These are phyloP conservation scores for Brachyhypopomus occidentalis DNA, from an alignment of 2,113 vertebrate genomes.

Conservation along the genomic window DNA sequence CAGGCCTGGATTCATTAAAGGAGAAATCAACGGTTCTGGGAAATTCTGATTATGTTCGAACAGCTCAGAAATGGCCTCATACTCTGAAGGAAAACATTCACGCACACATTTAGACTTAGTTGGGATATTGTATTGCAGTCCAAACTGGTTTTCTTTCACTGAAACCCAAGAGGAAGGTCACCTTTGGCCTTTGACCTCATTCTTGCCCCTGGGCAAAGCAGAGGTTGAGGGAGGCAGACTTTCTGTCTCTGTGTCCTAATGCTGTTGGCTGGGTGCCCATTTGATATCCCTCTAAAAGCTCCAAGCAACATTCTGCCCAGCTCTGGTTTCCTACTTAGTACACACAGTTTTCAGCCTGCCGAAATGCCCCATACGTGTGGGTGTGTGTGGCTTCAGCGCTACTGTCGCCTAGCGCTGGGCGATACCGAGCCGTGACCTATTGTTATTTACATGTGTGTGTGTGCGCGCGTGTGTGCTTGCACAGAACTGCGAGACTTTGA, in stretches of 20 bases:
- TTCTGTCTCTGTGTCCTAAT: conserved; percentile 64
- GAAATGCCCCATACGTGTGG: not conserved
- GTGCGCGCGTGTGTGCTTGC: conserved; percentile 36
- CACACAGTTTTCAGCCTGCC: conserved; percentile 3
- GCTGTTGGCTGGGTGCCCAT: conserved; percentile 51
- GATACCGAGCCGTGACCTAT: not conserved
- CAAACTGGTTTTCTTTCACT: conserved; percentile 66
- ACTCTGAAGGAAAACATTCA: conserved; percentile 35
- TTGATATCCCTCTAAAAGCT: conserved; percentile 39
- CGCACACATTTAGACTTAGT: conserved; percentile 19
- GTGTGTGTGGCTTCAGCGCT: not conserved
- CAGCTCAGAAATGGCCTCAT: not conserved
- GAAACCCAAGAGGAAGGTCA: conserved; percentile 68
- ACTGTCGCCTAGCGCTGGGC: not conserved
- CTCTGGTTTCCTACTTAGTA: conserved; percentile 10
- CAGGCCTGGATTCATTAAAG: conserved; percentile 65
- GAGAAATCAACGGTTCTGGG: conserved; percentile 69
- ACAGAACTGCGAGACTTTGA: conserved; percentile 96
- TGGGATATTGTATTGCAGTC: conserved; percentile 56
- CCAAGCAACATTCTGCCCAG: conserved; percentile 15
- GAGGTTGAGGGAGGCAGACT: conserved; percentile 68
- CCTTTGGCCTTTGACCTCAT: conserved; percentile 70
- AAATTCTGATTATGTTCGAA: conserved; percentile 67
- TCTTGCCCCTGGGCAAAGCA: conserved; percentile 62
- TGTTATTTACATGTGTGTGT: not conserved